Conservation (phyloP, 2,113 vertebrate species). For the Micromys minutus region DNA sequence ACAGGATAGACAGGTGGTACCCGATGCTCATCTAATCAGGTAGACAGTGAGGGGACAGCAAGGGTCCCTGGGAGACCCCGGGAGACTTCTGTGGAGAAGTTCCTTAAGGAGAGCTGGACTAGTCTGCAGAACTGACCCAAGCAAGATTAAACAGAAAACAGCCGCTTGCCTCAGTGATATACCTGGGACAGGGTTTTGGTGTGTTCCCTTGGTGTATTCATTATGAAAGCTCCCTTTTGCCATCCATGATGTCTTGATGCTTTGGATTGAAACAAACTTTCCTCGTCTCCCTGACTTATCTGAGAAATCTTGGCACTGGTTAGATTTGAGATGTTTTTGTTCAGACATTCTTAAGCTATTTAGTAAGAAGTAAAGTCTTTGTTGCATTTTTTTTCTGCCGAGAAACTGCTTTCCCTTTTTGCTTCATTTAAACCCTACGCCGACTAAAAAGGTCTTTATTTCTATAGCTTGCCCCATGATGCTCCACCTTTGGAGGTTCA, state of each 20-base stretch:
- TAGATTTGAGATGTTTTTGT: conserved; percentile 73
- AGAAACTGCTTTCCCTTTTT: conserved; percentile 63
- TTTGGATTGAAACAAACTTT: conserved; percentile 47
- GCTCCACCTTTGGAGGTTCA: not conserved
- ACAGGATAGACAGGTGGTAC: not conserved
- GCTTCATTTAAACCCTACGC: conserved; percentile 54
- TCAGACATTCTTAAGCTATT: conserved; percentile 82
- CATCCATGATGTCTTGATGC: conserved; percentile 9
- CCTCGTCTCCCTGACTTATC: conserved; percentile 69
- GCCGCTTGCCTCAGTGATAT: not conserved
- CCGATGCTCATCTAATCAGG: not conserved
- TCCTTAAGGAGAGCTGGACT: not conserved
- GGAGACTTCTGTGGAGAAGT: not conserved
- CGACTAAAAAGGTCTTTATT: conserved; percentile 64
- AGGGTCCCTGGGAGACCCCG: not conserved
- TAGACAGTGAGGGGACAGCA: not conserved
- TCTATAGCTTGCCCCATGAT: conserved; percentile 49
- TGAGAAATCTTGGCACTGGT: conserved; percentile 68
- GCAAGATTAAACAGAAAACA: not conserved
- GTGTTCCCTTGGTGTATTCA: not conserved
- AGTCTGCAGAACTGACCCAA: not conserved
- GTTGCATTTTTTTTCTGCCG: conserved; percentile 73
- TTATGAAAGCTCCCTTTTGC: not conserved
- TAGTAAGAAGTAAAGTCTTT: conserved; percentile 78
- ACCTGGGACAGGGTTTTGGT: not conserved